Evolutionary conservation across 1,140 invertebrate genomes (phyloP).

Genomic region (Dolichoris vasculosae): DNA sequence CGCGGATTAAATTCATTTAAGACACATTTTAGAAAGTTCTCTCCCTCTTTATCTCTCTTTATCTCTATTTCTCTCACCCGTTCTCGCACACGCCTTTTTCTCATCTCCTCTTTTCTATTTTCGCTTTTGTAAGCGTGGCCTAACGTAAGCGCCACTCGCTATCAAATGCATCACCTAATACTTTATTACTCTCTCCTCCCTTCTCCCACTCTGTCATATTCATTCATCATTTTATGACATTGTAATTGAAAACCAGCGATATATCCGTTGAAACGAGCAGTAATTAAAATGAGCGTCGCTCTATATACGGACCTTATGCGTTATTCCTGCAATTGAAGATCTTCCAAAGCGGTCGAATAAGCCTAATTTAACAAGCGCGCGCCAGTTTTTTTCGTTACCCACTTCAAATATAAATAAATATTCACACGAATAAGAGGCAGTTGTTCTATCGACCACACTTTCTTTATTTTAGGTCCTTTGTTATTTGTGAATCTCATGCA

Average conservation of each 20-base stretch:
- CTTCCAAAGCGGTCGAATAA: slow-evolving; percentile 5
- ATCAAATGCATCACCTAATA: background rate
- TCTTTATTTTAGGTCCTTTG: background rate
- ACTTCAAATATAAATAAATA: background rate
- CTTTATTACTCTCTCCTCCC: background rate
- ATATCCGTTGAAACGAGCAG: background rate
- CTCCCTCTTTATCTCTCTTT: background rate
- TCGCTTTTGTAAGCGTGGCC: background rate
- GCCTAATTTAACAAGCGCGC: slow-evolving; percentile 6
- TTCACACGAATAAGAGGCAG: background rate
- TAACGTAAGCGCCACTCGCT: background rate
- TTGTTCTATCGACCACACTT: background rate
- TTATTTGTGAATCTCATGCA: background rate
- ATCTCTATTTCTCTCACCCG: slow-evolving; percentile 21
- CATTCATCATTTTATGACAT: slow-evolving; percentile 12
- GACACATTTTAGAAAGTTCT: slow-evolving; percentile 40
- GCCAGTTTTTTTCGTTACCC: slow-evolving; percentile 1
- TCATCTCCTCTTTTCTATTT: slow-evolving; percentile 39
- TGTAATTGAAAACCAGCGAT: slow-evolving; percentile 18
- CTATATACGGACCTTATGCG: background rate
- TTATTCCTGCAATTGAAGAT: slow-evolving; percentile 19
- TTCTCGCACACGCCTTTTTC: slow-evolving; percentile 23
- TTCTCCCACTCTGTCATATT: background rate
- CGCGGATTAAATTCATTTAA: slow-evolving; percentile 53
- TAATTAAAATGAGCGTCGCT: background rate